Evolutionary conservation across 2,113 vertebrate genomes (phyloP).

Genomic region (Prunella himalayana): DNA sequence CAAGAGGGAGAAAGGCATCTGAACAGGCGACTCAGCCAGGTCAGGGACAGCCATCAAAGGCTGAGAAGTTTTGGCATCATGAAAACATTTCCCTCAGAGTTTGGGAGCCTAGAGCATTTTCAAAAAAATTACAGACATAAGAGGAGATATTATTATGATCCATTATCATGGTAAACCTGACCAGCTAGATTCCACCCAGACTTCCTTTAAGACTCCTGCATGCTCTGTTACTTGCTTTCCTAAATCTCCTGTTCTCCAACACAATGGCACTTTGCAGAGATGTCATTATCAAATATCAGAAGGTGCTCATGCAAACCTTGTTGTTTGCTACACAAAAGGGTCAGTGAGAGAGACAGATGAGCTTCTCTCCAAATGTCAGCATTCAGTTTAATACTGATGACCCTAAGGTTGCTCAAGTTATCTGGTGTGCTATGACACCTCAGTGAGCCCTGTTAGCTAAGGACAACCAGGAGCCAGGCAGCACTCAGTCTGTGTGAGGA

Average conservation of each 20-base stretch:
- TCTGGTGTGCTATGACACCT: background rate
- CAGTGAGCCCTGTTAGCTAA: background rate
- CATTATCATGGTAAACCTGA: background rate
- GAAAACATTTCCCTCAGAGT: background rate
- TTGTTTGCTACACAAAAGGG: background rate
- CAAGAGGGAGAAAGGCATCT: background rate
- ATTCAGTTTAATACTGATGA: background rate
- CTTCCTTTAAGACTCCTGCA: background rate
- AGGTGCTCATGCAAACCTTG: background rate
- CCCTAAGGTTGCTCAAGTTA: background rate
- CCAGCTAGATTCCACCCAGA: background rate
- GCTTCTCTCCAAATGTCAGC: background rate
- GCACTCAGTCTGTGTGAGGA: background rate
- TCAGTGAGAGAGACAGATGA: background rate
- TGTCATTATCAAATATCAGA: background rate
- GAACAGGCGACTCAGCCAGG: background rate
- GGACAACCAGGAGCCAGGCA: background rate
- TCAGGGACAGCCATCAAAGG: background rate
- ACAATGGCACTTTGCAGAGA: background rate
- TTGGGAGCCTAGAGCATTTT: background rate
- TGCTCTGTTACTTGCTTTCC: background rate
- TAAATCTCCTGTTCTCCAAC: background rate
- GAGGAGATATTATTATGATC: background rate
- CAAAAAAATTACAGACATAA: background rate
- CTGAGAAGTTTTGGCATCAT: background rate